These are phyloP conservation scores for Phymorhynchus buccinoides DNA, from an alignment of 1,140 invertebrate species.

Conservation along the genomic window DNA sequence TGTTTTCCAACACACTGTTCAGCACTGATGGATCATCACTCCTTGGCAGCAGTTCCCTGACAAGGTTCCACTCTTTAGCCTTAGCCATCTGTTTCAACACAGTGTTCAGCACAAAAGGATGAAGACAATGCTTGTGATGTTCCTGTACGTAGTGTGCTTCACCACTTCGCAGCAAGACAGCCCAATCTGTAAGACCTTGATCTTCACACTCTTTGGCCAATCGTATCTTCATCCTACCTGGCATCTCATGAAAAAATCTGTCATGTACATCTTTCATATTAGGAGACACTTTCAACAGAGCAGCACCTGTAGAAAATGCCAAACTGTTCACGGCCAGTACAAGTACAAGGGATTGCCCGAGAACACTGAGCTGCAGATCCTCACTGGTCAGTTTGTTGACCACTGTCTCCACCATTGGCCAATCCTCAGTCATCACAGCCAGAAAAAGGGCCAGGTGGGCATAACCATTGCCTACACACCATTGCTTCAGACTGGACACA, in stretches of 20 bases:
- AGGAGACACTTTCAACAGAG: neutral
- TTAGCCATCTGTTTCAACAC: neutral
- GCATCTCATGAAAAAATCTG: too few species aligned
- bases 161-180: neutral
- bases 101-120: neutral
- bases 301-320: neutral
- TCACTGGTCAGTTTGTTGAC: neutral
- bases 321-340: neutral
- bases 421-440: neutral
- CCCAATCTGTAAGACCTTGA: neutral
- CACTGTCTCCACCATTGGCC: neutral
- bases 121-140: neutral
- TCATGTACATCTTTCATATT: neutral
- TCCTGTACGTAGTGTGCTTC: neutral
- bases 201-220: neutral
- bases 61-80: neutral
- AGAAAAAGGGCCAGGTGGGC: neutral
- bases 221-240: neutral
- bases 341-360: neutral
- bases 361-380: neutral
- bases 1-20: too few species aligned
- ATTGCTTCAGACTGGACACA: neutral
- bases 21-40: too few species aligned
- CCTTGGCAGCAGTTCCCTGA: neutral
- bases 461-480: neutral